Evolutionary conservation across 2,888 invertebrate species (phyloP), one percentile per base, ranked within the genome.

Genomic region (Orthosia gothica): DNA sequence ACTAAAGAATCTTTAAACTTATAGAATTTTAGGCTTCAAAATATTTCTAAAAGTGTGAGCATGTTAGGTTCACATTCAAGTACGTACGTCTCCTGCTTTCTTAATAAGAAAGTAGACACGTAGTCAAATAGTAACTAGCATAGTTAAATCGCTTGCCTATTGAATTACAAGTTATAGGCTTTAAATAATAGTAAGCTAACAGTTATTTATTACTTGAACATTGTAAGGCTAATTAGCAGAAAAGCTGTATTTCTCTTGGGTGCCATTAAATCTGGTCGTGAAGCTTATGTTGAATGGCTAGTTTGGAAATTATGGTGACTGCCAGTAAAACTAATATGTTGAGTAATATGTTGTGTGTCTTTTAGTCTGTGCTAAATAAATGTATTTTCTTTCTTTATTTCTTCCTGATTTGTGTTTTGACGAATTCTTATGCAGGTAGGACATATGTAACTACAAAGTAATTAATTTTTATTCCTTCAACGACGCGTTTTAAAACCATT

Each of bases 191-290:
- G 55, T 45, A 61, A 49, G 70, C 40, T 50, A 63, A 55, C 26
- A 66, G 65, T 58, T 15, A 68, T 65, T 77, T 72, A 72, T 82
- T 74, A 26, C 68, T 52, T 18, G n/a, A 18, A 54, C 32, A 50
- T 69, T 62, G 83, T 70, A 13, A 70, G 12, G 70, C 32, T 76
- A 80, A 83, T 83, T 70, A 65, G 67, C 40, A 65, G 52, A 20
- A 18, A 59, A 32, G 55, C 20, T n/a, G 13, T 57, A 61, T 59
- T 58, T 62, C 54, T 70, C 54, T 23, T 1, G 0, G 23, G 45
- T 11, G 13, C 23, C 26, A 68, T 54, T 70, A 12, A 40, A 59
- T 57, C 11, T 55, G 26, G 58, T 63, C 45, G 11, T 61, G n/a
- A 40, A 54, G 12, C 50, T 40, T 13, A 54, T n/a, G 0, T 23